Base-by-base conservation (phyloP, 2,113 vertebrate species). In the Caretta caretta region DNA sequence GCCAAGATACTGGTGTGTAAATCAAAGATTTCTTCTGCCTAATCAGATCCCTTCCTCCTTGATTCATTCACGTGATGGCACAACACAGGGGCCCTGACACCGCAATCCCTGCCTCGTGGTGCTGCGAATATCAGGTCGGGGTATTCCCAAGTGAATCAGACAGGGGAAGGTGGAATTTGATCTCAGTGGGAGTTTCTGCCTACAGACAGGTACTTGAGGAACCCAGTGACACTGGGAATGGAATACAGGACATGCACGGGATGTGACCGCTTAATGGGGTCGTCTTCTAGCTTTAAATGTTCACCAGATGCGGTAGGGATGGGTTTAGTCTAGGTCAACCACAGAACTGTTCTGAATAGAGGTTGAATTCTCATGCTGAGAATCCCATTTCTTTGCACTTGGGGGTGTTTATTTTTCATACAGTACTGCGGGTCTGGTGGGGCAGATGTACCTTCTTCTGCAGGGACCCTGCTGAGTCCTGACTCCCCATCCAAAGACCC, bases 21-120 rank as follows among this genome's bases (percentile, higher is more conserved):
- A 5, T 49, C 83, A 31, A 72, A 83, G 72, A 59, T 53, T 85
- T 27, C 50, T 87, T 79, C 59, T 25, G 0, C 1, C 51, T 8
- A 1, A 86, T 31, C 38, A 59, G 75, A 11, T 38, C 3, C 24
- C 19, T 84, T 65, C 72, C 85, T 4, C 2, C 46, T 0, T 2
- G 24, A 38, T 83, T 0, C 1, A 5, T 84, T 84, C 0, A 0
- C 54, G 78, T 62, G n/a, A 50, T 6, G 0, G 35, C 75, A 53
- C 42, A 3, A 54, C 8, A 42, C 80, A 90, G 87, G 59, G 87
- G 59, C 89, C 92, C 38, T 20, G 76, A 85, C 93, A 72, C 50
- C 1, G 0, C 38, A 51, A 42, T 80, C 56, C 42, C 48, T 79
- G 88, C 86, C 35, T 14, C 0, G 0, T 84, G 65, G 51, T 84